Base-by-base conservation (phyloP, 2,113 vertebrate genomes). In the Gulo gulo region DNA sequence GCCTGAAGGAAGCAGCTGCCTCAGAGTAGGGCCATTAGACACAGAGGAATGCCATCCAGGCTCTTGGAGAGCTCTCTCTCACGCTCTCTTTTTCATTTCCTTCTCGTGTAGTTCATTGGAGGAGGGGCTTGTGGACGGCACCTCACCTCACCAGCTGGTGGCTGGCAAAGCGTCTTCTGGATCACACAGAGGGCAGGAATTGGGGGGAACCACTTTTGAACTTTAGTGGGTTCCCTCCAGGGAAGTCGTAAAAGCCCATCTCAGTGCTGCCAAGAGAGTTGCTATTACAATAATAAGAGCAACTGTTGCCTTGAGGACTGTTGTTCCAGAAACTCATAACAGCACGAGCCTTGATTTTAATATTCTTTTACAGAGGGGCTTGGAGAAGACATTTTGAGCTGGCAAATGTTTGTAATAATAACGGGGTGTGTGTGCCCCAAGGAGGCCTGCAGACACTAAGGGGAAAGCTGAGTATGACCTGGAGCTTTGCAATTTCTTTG, bases 251-350 rank as follows among this genome's bases (percentile, higher is more conserved):
- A 88, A 76, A 79, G 57, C 65, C 31, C 42, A 76, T 95, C 55
- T 91, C 47, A 34, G 29, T 29, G n/a, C 91, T 97, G 21, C 87
- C 84, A 57, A 84, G 92, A 90, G 94, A 98, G 80, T 78, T 96
- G 87, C 47, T 92, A 26, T 69, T 95, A 52, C 29, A 95, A 61
- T 87, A 97, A 45, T 95, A 95, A 92, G 71, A 96, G 80, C 97
- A 96, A 87, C 97, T 98, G 92, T 47, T 94, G 92, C 95, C 97
- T 96, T 52, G 65, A 97, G 94, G 95, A 94, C 80, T 92, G 29
- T 85, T 96, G 92, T 95, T 97, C 36, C 71, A 97, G 92, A 95
- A 97, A 97, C 90, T 95, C 83, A n/a, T 92, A 97, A 95, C 80
- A 96, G 83, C 63, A 71, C 4, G 24, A 78, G 76, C n/a, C 92